These are phyloP conservation scores for Dendrolimus houi DNA, from an alignment of 2,888 invertebrate species.

Conservation along the genomic window DNA sequence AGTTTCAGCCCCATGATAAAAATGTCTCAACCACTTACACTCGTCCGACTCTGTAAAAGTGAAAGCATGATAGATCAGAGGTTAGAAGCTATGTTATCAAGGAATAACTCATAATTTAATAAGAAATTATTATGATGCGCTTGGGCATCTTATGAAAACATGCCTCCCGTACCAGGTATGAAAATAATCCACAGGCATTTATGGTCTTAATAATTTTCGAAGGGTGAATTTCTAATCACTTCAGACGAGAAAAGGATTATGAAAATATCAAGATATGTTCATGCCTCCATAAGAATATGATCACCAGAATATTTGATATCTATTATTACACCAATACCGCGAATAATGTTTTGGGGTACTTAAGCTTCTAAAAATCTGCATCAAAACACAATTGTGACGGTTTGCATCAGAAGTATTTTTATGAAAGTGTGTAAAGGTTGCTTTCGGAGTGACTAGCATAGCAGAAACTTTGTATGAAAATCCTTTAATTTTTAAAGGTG, in stretches of 20 bases:
- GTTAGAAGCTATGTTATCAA: conserved; percentile 48
- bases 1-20: conserved; percentile 47
- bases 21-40: conserved; percentile 67
- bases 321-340: not conserved
- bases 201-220: not conserved
- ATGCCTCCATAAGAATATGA: not conserved
- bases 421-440: too few species aligned
- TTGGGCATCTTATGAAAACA: not conserved
- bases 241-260: not conserved
- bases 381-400: not conserved
- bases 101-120: conserved; percentile 5
- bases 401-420: too few species aligned
- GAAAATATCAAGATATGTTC: not conserved
- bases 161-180: not conserved
- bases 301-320: not conserved
- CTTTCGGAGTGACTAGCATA: too few species aligned
- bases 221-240: not conserved
- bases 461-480: too few species aligned
- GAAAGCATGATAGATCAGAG: conserved; percentile 67
- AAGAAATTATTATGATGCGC: not conserved
- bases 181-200: not conserved
- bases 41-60: conserved; percentile 72
- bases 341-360: not conserved
- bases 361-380: not conserved
- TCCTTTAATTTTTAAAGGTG: too few species aligned